Evolutionary conservation across 1,140 invertebrate species (phyloP), one percentile per base, ranked within the genome.

Genomic region (Rhagoletis zephyria): DNA sequence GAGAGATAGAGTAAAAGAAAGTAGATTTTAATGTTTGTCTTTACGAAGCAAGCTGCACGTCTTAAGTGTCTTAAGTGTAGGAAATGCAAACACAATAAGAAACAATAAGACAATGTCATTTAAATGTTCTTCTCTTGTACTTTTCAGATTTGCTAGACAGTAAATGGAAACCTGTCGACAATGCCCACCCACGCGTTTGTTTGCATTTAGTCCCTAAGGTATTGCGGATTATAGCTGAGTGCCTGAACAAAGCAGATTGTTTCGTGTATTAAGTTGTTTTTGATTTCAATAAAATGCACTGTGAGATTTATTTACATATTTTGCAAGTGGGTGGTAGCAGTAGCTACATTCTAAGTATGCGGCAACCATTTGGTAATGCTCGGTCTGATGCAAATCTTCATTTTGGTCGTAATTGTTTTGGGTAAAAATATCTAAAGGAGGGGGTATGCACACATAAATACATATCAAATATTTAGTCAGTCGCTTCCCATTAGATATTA

Each of bases 211-310:
- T 81, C 74, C 74, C 45, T 81, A 81, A 81, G 51, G 48, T 81
- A 16, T 51, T 16, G 48, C 45, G 42, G 74, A 16, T 81, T 81
- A 81, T 5, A 4, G 42, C 48, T 81, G 48, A 81, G 74, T 56
- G 48, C 45, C 70, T 40, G 70, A 16, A 48, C 74, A 81, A 81
- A 81, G 74, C 74, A 81, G 74, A 56, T 81, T 81, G 74, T 48
- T 74, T 74, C 30, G 10, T 81, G 51, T 10, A 81, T 56, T 81
- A 81, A 81, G 74, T 81, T 81, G 74, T 81, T 81, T 81, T 81
- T 81, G 74, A 81, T 81, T 81, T 81, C 74, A 81, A 81, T 81
- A 81, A 81, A 81, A 81, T 81, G 74, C 48, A 42, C 74, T 42
- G 56, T 56, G 74, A 81, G 74, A 81, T 81, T 81, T 81, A 81